A percentile compares a stretch with the other conserved stretches of the same genome.
These are phyloP conservation scores for Beris chalybata DNA, from an alignment of 2,888 invertebrate species.

Conservation along the genomic window DNA sequence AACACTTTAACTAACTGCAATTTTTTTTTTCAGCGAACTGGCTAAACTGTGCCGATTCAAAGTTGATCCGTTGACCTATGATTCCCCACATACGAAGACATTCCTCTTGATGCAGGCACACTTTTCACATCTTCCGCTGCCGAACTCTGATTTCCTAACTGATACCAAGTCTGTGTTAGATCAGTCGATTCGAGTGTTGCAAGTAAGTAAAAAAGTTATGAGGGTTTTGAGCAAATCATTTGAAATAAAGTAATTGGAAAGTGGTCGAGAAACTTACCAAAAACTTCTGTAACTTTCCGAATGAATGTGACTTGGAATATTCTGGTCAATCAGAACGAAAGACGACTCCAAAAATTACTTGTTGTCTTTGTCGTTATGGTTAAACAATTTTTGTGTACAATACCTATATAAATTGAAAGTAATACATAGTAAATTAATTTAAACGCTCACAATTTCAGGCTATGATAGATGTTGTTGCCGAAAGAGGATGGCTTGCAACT, in stretches of 20 bases:
- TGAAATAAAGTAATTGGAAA: no score
- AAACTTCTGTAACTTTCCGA: no score
- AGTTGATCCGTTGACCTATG: conserved; percentile 73
- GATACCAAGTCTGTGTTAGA: conserved; percentile 97
- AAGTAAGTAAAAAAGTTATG: conserved; percentile 60
- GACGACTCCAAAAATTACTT: no score
- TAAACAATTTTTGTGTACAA: no score
- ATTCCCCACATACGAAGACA: conserved; percentile 93
- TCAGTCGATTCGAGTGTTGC: conserved; percentile 91
- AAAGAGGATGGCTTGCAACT: conserved; percentile 85
- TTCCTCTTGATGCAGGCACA: conserved; percentile 93
- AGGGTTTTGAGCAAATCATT: no score
- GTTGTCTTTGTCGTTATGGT: no score
- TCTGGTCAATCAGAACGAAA: no score
- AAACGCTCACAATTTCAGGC: conserved; percentile 63
- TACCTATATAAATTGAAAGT: no score
- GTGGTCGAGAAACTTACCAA: no score
- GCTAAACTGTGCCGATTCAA: conserved; percentile 73
- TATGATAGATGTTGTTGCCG: conserved; percentile 92
- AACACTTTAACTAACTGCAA: not conserved
- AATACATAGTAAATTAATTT: no score
- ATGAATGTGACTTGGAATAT: no score
- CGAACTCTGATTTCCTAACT: conserved; percentile 91
- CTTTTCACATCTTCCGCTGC: conserved; percentile 78
- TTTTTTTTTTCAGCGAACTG: conserved; percentile 67